Percentiles rank a stretch among this genome's conserved stretches.
These are phyloP conservation scores for Helicoverpa assulta DNA, from an alignment of 2,888 invertebrate species.

Conservation along the genomic window DNA sequence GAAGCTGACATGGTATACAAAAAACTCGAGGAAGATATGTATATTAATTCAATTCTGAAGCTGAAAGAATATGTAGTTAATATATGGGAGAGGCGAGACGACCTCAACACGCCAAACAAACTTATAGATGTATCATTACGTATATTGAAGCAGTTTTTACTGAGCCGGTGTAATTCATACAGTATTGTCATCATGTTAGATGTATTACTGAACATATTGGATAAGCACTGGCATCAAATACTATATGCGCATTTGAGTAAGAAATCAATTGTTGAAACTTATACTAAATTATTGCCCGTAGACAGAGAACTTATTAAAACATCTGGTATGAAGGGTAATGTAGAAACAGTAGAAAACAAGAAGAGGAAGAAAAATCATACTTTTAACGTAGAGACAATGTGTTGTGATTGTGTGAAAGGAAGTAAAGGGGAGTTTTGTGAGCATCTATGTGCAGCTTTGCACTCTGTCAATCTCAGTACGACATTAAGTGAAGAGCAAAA, in stretches of 20 bases:
- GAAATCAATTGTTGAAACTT: slow-evolving; percentile 35
- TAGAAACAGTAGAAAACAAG: slow-evolving; percentile 13
- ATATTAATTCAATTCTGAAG: slow-evolving; percentile 15
- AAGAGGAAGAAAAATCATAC: slow-evolving; percentile 10
- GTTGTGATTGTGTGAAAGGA: slow-evolving; percentile 67
- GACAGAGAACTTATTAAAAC: slow-evolving; percentile 23
- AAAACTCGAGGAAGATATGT: slow-evolving; percentile 15
- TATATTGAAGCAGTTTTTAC: slow-evolving; percentile 46
- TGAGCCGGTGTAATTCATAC: slow-evolving; percentile 60
- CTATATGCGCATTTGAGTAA: slow-evolving; percentile 55
- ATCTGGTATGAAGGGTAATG: background rate
- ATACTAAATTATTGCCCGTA: slow-evolving; percentile 38
- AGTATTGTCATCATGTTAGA: slow-evolving; percentile 65
- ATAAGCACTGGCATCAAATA: slow-evolving; percentile 61
- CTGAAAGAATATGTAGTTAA: slow-evolving; percentile 35
- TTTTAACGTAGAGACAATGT: slow-evolving; percentile 59
- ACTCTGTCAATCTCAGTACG: slow-evolving; percentile 30
- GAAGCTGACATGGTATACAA: slow-evolving; percentile 29
- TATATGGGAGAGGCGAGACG: slow-evolving; percentile 33
- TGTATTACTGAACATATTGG: slow-evolving; percentile 66
- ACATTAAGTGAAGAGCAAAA: slow-evolving; percentile 34
- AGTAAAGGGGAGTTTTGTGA: slow-evolving; percentile 65
- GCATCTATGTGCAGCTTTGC: slow-evolving; percentile 64
- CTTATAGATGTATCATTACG: slow-evolving; percentile 43
- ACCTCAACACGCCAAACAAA: slow-evolving; percentile 27